Percentiles rank a stretch among this genome's conserved stretches.
phyloP scores from a whole-genome alignment of 2,797 vertebrate species.

The Ispidina picta region DNA sequence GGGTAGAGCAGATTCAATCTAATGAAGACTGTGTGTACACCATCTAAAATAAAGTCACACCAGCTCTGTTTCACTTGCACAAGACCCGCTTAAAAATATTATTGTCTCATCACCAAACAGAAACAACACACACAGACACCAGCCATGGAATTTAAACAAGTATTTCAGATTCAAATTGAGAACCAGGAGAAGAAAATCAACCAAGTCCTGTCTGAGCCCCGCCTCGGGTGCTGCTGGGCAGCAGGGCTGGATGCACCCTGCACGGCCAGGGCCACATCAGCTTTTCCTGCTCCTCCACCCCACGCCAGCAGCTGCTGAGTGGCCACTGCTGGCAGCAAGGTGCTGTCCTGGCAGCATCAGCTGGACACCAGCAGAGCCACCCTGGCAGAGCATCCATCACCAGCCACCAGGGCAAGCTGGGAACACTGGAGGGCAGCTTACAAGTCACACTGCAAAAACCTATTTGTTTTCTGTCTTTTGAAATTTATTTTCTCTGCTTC shows the following conservation, averaged over 20 bases:
- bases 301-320: neutral
- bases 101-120: neutral
- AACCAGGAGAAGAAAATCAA: neutral
- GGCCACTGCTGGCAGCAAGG: neutral
- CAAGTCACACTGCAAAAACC: neutral
- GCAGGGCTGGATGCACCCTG: neutral
- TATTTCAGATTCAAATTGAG: neutral
- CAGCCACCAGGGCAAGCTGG: neutral
- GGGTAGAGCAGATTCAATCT: neutral
- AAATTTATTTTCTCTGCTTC: constrained; percentile 32
- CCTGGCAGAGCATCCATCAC: fast-evolving
- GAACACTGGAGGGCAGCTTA: neutral
- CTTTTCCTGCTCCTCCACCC: fast-evolving
- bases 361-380: fast-evolving
- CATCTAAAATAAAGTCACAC: neutral
- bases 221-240: neutral
- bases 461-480: neutral
- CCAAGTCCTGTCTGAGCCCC: neutral
- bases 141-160: neutral
- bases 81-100: neutral
- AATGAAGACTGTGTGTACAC: neutral
- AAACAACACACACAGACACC: neutral
- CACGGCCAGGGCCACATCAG: neutral
- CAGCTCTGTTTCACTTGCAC: neutral
- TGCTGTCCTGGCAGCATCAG: fast-evolving